phyloP scores from a whole-genome alignment of 2,113 vertebrate genomes.

The Dasyprocta punctata region DNA sequence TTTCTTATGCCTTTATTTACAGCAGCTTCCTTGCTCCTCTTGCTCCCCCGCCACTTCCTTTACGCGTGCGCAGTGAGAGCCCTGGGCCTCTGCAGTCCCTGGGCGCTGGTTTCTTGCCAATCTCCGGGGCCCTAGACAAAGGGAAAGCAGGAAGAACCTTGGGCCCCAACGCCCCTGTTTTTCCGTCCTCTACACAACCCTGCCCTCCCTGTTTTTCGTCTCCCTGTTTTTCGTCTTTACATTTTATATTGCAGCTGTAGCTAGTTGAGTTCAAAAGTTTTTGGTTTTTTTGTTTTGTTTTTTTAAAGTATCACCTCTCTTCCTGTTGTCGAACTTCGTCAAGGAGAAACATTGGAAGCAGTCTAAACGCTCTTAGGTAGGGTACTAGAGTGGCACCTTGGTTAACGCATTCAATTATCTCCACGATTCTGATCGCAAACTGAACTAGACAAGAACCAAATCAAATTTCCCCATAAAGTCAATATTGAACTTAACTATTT shows the following conservation, averaged over 20 bases:
- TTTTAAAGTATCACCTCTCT: not conserved
- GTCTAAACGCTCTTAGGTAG: not conserved
- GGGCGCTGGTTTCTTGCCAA: not conserved
- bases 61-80: not conserved
- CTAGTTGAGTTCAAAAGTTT: not conserved
- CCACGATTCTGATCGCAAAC: not conserved
- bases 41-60: rapidly evolving
- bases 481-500: not conserved
- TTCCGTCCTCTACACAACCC: not conserved
- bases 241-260: slow-evolving; percentile 52
- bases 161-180: not conserved
- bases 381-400: not conserved
- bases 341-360: slow-evolving; percentile 25
- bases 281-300: not conserved
- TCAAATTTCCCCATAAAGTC: not conserved
- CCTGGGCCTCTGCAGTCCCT: not conserved
- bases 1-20: not conserved
- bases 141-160: not conserved
- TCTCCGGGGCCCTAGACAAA: slow-evolving; percentile 23
- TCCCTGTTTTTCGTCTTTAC: not conserved
- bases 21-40: rapidly evolving
- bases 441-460: not conserved
- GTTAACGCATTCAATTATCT: not conserved
- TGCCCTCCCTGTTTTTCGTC: not conserved
- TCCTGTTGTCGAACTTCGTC: not conserved